Conservation (phyloP, 2,797 vertebrate species). For the Chaenodraco wilsoni region DNA sequence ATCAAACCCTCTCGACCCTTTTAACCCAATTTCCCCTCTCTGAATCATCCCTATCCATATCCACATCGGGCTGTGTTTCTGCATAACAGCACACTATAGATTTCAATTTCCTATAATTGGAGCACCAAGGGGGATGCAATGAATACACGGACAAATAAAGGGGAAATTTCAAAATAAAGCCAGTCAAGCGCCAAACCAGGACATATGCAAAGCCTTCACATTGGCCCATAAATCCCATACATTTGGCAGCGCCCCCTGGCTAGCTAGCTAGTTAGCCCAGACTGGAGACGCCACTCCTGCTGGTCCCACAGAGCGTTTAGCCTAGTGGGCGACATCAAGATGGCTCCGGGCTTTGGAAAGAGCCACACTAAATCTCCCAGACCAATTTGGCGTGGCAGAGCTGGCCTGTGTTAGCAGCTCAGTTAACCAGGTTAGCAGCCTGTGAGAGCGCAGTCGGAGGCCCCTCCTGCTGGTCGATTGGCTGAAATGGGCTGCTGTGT, state of each 20-base stretch:
- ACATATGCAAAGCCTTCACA: constrained; percentile 88
- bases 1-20: constrained; percentile 50
- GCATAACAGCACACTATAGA: constrained; percentile 81
- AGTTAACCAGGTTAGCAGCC: constrained; percentile 70
- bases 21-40: constrained; percentile 39
- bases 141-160: constrained; percentile 68
- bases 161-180: constrained; percentile 38
- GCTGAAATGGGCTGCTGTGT: constrained; percentile 70
- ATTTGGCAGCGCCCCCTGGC: constrained; percentile 75
- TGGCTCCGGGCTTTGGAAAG: constrained; percentile 46
- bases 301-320: constrained; percentile 25
- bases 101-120: constrained; percentile 88
- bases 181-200: constrained; percentile 79
- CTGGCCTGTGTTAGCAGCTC: constrained; percentile 43
- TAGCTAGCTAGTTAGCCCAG: constrained; percentile 44
- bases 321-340: constrained; percentile 52
- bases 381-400: constrained; percentile 65
- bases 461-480: constrained; percentile 83
- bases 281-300: constrained; percentile 34
- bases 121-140: constrained; percentile 79
- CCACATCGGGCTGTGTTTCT: constrained; percentile 69
- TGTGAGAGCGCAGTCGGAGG: constrained; percentile 49
- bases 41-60: constrained; percentile 34
- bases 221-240: constrained; percentile 88
- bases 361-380: constrained; percentile 78